Base-by-base conservation (phyloP, 1,140 invertebrate species). In the Planococcus citri region DNA sequence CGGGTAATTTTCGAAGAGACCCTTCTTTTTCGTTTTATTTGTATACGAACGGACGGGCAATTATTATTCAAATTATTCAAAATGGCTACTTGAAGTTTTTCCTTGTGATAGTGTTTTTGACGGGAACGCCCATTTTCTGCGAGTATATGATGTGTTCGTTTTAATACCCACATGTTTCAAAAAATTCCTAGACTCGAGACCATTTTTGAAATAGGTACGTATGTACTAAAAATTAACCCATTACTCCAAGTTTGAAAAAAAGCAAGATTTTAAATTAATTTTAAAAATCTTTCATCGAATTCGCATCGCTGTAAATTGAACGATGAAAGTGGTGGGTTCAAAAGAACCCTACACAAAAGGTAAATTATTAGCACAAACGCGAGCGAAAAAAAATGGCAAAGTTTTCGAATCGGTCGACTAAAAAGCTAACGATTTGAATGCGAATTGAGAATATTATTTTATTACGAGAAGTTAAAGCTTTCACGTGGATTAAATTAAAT, bases 41-140 rank as follows among this genome's bases (percentile, higher is more conserved):
- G n/a, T n/a, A n/a, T 51, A 51, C 6, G n/a, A 51, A 51, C 41
- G 12, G 41, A 51, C 17, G 6, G 41, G 41, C 41, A 51, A 51
- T 51, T 51, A 51, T 51, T 51, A 51, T 51, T 51, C n/a, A 51
- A 51, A 51, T 51, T 51, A 51, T 51, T 51, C 41, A 51, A 51
- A 51, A 51, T 51, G 41, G 41, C 41, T 51, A 51, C 41, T 51
- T 51, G 12, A 51, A 51, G 41, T 51, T 3, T 12, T 33, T 33
- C 29, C 29, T 33, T 33, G 29, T 33, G 29, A 33, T 12, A 33
- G 29, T 51, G 41, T 51, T 20, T 14, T 14, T 20, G 41, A 51
- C 17, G 41, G 41, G n/a, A 51, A 51, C 41, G 41, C 41, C 41
- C 41, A 51, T 51, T 51, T 51, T 51, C 17, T 33, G 3, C 29